Percentiles rank a stretch among this genome's conserved stretches.
Evolutionary conservation across 2,797 vertebrate genomes (phyloP).

Genomic region (Sebastes minor): DNA sequence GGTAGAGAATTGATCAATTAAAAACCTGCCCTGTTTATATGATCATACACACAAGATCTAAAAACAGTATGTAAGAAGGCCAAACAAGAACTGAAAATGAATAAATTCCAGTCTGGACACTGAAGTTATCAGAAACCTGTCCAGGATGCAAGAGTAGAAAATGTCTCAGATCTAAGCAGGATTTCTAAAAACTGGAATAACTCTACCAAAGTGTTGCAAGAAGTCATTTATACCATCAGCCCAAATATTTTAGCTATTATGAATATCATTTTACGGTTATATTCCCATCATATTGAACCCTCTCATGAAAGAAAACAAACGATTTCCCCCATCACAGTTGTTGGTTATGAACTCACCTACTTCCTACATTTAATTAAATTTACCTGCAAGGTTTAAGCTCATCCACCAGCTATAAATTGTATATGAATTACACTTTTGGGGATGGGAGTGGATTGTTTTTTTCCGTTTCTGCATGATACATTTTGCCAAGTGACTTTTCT

Average conservation of each 20-base stretch:
- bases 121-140: too few species aligned
- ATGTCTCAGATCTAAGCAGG: neutral
- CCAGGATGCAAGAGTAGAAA: neutral
- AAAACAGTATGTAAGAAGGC: neutral
- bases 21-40: neutral
- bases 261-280: neutral
- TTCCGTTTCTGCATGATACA: too few species aligned
- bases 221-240: neutral
- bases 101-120: neutral
- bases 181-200: neutral
- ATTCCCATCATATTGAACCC: neutral
- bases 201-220: neutral
- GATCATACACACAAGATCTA: neutral
- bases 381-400: accelerated
- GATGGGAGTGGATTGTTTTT: too few species aligned
- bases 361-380: too few species aligned
- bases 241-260: neutral
- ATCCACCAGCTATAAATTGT: too few species aligned
- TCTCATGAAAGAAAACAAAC: too few species aligned
- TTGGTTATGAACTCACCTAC: too few species aligned
- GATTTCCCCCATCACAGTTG: too few species aligned
- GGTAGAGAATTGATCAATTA: neutral
- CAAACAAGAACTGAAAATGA: neutral
- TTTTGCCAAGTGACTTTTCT: too few species aligned
- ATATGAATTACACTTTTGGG: too few species aligned